These are phyloP conservation scores for Atrichornis clamosus DNA, from an alignment of 2,113 vertebrate genomes.

Conservation along the genomic window DNA sequence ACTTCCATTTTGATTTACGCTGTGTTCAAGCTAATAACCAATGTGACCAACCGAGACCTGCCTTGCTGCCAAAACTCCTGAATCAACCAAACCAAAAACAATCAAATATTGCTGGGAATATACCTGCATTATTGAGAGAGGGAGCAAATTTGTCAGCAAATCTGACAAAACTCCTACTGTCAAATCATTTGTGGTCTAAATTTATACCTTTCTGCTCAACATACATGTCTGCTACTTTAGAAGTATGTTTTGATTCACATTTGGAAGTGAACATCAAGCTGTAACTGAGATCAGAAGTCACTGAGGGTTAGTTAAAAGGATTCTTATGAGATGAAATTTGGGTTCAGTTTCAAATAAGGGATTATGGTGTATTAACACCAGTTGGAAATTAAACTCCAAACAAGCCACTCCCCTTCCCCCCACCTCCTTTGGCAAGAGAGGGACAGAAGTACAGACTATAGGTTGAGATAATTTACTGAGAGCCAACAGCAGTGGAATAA, in stretches of 20 bases:
- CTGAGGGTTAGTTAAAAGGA: background rate
- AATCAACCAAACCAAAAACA: background rate
- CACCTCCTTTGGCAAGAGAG: background rate
- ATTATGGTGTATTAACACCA: background rate
- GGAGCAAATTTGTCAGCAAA: background rate
- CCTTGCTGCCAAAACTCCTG: background rate
- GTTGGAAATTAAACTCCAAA: background rate
- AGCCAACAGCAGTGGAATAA: background rate
- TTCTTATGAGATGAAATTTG: background rate
- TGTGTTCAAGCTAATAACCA: background rate
- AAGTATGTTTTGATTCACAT: background rate
- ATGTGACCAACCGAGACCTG: background rate
- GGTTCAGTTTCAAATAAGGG: background rate
- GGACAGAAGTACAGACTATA: background rate
- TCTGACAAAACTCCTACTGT: background rate
- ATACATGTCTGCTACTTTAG: background rate
- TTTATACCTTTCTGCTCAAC: background rate
- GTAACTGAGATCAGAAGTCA: background rate
- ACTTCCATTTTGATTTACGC: background rate
- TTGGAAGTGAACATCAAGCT: background rate
- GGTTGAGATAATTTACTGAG: background rate
- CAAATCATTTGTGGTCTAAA: slow-evolving; percentile 9
- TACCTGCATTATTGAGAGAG: background rate
- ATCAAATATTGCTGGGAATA: background rate
- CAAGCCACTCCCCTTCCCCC: background rate